Evolutionary conservation across 2,888 invertebrate genomes (phyloP), one percentile per base, ranked within the genome.

Genomic region (Ommatoiulus sabulosus): DNA sequence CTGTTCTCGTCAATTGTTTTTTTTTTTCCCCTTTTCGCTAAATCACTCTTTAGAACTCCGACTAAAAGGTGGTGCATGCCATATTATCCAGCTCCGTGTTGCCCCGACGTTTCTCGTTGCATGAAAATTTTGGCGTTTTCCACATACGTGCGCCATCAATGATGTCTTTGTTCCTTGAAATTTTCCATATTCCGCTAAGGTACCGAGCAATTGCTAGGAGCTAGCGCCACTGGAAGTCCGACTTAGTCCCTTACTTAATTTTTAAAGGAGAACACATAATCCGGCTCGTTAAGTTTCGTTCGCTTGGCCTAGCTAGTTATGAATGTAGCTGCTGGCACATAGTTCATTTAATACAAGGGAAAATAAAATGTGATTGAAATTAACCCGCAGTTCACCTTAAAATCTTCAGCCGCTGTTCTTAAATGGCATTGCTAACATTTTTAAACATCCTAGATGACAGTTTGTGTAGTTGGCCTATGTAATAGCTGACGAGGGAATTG

Each of bases 201-300:
- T 24, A 35, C 80, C 2, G 12, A 80, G 24, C 3, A 72, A 12
- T 35, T 80, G 80, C 80, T 80, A 12, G 24, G 24, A 5, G 12
- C 35, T 10, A 12, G 35, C 24, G n/a, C 20, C 12, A 7, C 35
- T 24, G 20, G 8, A 72, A 72, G 0, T 72, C 35, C 24, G 8
- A 80, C 80, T 80, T 80, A 80, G 35, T 35, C 80, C n/a, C 20
- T 24, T 72, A 72, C 80, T 80, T 80, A 35, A 80, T 10, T 35
- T 10, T 35, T 35, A 24, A 24, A 1, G 57, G 72, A 46, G 24
- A 72, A 24, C 20, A 80, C n/a, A 52, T 6, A 80, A 12, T 35
- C 35, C 35, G 80, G 35, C 3, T 35, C 24, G 8, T 80, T 35
- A 35, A 35, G 80, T 24, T 80, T 80, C 35, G 24, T 80, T 80